Percentiles rank a stretch among this genome's conserved stretches.
Evolutionary conservation across 2,113 vertebrate species (phyloP).

Genomic region (Tragulus kanchil): DNA sequence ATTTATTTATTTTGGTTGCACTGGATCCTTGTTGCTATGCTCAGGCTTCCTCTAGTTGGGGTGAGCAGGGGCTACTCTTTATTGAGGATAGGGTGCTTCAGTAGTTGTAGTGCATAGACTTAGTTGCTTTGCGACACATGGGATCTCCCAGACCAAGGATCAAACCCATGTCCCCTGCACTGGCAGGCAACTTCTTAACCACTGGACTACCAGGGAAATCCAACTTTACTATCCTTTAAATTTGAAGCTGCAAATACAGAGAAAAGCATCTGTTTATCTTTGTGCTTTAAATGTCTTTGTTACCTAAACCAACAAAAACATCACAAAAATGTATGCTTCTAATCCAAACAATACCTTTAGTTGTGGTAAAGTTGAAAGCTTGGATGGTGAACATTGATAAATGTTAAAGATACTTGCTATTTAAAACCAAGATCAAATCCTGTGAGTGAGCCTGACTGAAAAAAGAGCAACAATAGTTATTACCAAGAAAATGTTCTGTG

Average conservation of each 20-base stretch:
- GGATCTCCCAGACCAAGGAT: not conserved
- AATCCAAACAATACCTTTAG: constrained; percentile 8
- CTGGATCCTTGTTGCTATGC: not conserved
- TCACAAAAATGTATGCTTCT: not conserved
- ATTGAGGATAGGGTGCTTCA: not conserved
- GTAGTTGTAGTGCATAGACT: not conserved
- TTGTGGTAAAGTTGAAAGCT: constrained; percentile 34
- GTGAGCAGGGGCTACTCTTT: not conserved
- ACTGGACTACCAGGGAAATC: not conserved
- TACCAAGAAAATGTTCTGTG: constrained; percentile 30
- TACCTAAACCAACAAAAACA: not conserved
- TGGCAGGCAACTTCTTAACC: not conserved
- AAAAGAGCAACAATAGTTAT: constrained; percentile 58
- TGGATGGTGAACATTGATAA: constrained; percentile 31
- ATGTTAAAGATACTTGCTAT: constrained; percentile 42
- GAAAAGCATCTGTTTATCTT: not conserved
- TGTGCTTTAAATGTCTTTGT: constrained; percentile 30
- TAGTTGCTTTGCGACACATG: not conserved
- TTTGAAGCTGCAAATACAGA: not conserved
- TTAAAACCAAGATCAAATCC: constrained; percentile 32
- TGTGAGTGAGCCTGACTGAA: constrained; percentile 17
- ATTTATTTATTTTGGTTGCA: not conserved
- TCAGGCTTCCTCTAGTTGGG: not conserved
- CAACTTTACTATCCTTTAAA: constrained; percentile 32
- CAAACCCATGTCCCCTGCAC: not conserved